Conservation (phyloP, 2,888 invertebrate genomes). For the Oxyscelio sp. region DNA sequence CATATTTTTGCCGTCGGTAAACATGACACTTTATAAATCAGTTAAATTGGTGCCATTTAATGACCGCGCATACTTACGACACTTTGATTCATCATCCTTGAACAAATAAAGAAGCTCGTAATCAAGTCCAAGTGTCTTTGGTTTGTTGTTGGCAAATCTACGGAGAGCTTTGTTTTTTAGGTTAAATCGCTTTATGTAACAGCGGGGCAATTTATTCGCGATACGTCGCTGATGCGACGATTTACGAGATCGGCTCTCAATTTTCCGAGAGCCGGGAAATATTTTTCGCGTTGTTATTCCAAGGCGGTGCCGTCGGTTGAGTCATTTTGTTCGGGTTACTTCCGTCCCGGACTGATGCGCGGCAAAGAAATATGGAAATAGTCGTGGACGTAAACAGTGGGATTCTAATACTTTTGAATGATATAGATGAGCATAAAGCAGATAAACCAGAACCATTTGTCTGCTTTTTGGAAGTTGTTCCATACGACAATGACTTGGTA, state of each 20-base stretch:
- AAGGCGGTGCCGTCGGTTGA: slow-evolving; percentile 18
- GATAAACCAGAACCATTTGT: slow-evolving; percentile 85
- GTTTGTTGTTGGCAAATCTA: neutral
- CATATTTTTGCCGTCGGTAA: too few species aligned
- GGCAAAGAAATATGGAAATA: slow-evolving; percentile 67
- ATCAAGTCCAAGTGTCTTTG: slow-evolving; percentile 15
- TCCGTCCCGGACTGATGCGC: slow-evolving; percentile 42
- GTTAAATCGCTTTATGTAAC: neutral
- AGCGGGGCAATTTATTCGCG: neutral
- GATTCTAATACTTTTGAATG: slow-evolving; percentile 77
- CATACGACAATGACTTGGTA: slow-evolving; percentile 75
- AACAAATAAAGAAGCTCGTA: slow-evolving; percentile 37
- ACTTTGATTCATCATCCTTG: slow-evolving; percentile 33
- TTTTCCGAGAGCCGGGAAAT: slow-evolving; percentile 2
- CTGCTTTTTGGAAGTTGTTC: slow-evolving; percentile 82
- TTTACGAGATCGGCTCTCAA: slow-evolving; percentile 13
- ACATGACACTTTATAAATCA: slow-evolving; percentile 57
- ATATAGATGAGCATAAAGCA: slow-evolving; percentile 84
- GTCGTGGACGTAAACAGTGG: slow-evolving; percentile 52
- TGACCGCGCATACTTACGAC: slow-evolving; percentile 10
- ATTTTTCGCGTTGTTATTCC: slow-evolving; percentile 47
- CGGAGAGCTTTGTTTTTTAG: neutral
- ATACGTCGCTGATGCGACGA: neutral
- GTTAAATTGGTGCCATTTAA: slow-evolving; percentile 55
- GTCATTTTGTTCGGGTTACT: slow-evolving; percentile 48